These are phyloP conservation scores for Andricus curvator DNA, from an alignment of 2,888 invertebrate genomes.

Conservation along the genomic window DNA sequence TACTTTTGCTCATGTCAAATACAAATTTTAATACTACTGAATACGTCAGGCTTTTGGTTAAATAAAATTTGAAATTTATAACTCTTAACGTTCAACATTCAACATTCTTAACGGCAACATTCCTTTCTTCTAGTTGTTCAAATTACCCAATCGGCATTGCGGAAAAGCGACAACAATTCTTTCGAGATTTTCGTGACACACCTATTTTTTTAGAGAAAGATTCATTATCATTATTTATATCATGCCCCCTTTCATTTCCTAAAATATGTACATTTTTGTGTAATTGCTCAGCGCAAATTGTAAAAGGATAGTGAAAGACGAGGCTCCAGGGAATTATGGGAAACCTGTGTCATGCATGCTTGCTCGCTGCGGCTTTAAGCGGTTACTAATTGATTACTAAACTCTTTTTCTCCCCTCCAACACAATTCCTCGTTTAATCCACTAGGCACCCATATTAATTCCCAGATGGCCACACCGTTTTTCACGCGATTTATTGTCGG, in stretches of 20 bases:
- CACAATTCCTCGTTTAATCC: conserved; percentile 7
- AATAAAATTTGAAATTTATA: too few relatives aligned
- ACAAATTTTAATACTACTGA: too few relatives aligned
- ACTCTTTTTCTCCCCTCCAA: not conserved
- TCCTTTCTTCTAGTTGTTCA: too few relatives aligned
- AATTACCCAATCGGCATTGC: too few relatives aligned
- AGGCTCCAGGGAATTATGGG: not conserved
- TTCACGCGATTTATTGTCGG: conserved; percentile 25
- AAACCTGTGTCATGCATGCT: not conserved
- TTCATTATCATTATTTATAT: not conserved
- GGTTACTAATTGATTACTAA: conserved; percentile 32
- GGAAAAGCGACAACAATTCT: too few relatives aligned
- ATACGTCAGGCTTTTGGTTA: too few relatives aligned
- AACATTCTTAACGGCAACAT: too few relatives aligned
- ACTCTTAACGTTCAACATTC: too few relatives aligned
- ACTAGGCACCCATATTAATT: conserved; percentile 19
- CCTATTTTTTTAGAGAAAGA: not conserved
- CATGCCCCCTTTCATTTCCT: not conserved
- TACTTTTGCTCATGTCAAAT: too few relatives aligned
- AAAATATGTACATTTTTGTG: not conserved
- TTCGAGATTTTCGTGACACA: too few relatives aligned
- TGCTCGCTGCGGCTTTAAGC: not conserved
- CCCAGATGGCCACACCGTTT: conserved; percentile 19
- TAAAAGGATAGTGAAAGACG: not conserved
- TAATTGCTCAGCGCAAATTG: not conserved